Percentiles rank a stretch among this genome's conserved stretches.
Conservation (phyloP, 1,140 invertebrate species). For the Plutomurus gul region DNA sequence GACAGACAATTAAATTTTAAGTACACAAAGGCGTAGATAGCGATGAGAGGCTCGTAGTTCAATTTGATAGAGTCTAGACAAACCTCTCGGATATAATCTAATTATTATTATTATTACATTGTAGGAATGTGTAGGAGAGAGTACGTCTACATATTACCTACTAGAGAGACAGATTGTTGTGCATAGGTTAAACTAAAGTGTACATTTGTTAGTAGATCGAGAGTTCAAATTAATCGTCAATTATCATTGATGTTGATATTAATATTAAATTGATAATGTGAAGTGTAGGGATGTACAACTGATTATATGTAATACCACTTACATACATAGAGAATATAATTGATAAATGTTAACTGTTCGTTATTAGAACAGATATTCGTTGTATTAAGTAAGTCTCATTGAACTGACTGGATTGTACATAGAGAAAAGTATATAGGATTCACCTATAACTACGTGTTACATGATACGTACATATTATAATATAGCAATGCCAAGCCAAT, state of each 20-base stretch:
- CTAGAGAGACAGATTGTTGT: too few species aligned
- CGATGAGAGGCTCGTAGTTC: too few species aligned
- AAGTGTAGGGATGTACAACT: not conserved
- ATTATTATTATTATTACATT: not conserved
- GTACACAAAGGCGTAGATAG: too few species aligned
- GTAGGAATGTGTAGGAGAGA: too few species aligned
- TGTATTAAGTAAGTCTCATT: conserved; percentile 27
- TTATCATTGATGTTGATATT: not conserved
- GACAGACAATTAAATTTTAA: too few species aligned
- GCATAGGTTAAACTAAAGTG: not conserved
- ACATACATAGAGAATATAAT: conserved; percentile 16
- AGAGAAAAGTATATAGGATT: conserved; percentile 27
- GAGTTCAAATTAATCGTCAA: not conserved
- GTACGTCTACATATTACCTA: too few species aligned
- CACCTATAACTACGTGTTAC: not conserved
- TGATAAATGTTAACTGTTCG: conserved; percentile 11
- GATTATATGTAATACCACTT: not conserved
- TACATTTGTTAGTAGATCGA: not conserved
- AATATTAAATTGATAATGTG: not conserved
- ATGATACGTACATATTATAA: not conserved
- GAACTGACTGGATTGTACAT: conserved; percentile 28
- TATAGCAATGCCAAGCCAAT: too few species aligned
- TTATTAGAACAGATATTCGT: conserved; percentile 6
- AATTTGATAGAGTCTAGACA: too few species aligned
- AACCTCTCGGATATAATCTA: too few species aligned